Percentiles rank a stretch among this genome's conserved stretches.
Conservation (phyloP, 2,113 vertebrate species). For the Sinocyclocheilus maitianheensis region DNA sequence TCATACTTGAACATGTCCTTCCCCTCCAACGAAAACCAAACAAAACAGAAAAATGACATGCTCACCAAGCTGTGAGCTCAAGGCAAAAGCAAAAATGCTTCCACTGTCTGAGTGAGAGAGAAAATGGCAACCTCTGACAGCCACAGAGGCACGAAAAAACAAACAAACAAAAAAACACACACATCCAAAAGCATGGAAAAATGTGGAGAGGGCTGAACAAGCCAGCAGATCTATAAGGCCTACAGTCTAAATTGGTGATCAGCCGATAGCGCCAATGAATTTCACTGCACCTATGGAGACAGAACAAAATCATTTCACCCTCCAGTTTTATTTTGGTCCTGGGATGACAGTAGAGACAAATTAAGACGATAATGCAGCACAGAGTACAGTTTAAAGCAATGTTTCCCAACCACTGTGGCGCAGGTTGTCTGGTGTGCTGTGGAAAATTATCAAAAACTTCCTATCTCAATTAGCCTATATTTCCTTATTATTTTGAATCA, state of each 20-base stretch:
- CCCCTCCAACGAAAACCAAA: conserved; percentile 37
- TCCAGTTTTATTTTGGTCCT: conserved; percentile 23
- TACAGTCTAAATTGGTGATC: no score
- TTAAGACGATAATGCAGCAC: background rate
- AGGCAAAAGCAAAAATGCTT: conserved; percentile 51
- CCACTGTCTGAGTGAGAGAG: conserved; percentile 49
- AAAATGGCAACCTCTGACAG: conserved; percentile 43
- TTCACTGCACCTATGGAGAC: background rate
- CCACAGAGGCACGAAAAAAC: conserved; percentile 3
- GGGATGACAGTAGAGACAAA: background rate
- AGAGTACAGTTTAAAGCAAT: background rate
- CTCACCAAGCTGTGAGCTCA: conserved; percentile 48
- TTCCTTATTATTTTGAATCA: no score
- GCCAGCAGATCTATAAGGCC: conserved; percentile 33
- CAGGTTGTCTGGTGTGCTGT: no score
- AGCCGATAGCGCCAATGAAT: no score
- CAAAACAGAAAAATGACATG: conserved; percentile 50
- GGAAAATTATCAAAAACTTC: no score
- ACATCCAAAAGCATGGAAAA: conserved; percentile 29
- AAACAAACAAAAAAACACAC: background rate
- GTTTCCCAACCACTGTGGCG: no score
- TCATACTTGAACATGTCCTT: conserved; percentile 42
- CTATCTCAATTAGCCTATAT: no score
- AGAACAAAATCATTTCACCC: conserved; percentile 37
- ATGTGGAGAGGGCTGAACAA: background rate